A percentile compares a stretch with the other conserved stretches of the same genome.
Evolutionary conservation across 2,797 vertebrate species (phyloP).

Genomic region (Syngnathus rostellatus): DNA sequence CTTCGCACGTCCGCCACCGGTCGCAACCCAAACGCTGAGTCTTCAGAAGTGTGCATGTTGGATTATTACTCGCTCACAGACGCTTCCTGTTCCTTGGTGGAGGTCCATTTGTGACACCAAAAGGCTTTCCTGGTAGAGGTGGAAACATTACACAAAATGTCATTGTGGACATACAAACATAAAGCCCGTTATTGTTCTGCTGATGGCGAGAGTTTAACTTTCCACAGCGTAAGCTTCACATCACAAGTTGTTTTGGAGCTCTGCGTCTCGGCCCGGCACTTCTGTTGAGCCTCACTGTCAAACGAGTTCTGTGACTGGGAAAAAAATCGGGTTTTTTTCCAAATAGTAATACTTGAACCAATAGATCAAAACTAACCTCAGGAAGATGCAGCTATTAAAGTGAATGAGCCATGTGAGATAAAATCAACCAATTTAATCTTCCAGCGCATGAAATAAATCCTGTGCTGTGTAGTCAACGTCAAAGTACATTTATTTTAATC

Average conservation of each 20-base stretch:
- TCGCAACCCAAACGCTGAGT: background rate
- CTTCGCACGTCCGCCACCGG: background rate
- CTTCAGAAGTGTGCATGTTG: constrained; percentile 11
- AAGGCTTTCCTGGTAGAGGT: constrained; percentile 23
- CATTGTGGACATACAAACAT: constrained; percentile 39
- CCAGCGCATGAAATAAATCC: background rate
- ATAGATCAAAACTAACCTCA: constrained; percentile 2
- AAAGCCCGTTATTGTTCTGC: constrained; percentile 44
- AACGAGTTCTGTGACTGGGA: background rate
- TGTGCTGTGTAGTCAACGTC: background rate
- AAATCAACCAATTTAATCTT: constrained; percentile 1
- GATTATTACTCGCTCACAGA: constrained; percentile 11
- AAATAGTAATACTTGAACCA: background rate
- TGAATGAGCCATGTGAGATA: background rate
- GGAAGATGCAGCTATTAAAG: constrained; percentile 2
- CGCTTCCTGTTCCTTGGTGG: constrained; percentile 13
- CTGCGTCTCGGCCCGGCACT: background rate
- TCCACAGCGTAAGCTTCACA: constrained; percentile 11
- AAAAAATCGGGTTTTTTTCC: background rate
- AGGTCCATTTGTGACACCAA: constrained; percentile 9
- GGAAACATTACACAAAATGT: constrained; percentile 34
- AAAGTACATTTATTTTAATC: background rate
- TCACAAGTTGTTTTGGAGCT: constrained; percentile 10
- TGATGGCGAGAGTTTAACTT: constrained; percentile 22
- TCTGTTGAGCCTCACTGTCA: constrained; percentile 7